These are phyloP conservation scores for Leptatherina wallacei DNA, from an alignment of 2,797 vertebrate species.

Conservation along the genomic window DNA sequence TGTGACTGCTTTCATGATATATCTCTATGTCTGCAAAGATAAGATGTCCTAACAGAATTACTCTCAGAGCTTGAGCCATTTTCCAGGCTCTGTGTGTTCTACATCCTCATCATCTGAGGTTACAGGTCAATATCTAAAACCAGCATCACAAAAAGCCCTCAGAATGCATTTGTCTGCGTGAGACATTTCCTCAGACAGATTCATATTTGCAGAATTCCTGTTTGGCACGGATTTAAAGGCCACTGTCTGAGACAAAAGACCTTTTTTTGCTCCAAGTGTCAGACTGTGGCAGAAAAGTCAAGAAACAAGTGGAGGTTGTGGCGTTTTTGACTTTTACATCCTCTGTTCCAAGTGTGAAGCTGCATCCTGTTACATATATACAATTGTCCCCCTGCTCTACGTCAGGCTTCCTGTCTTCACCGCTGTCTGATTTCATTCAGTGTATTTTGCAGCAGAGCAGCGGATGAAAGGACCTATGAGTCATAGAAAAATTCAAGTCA, in stretches of 20 bases:
- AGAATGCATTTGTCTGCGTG: conserved; percentile 6
- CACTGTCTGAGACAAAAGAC: conserved; percentile 30
- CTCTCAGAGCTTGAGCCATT: neutral
- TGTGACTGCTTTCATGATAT: neutral
- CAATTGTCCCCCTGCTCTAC: conserved; percentile 55
- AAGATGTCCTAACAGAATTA: neutral
- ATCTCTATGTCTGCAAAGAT: neutral
- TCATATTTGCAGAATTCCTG: conserved; percentile 2
- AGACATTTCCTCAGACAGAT: conserved; percentile 38
- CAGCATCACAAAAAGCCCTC: neutral
- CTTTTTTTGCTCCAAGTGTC: conserved; percentile 22
- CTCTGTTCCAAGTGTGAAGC: conserved; percentile 65
- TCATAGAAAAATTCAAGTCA: neutral
- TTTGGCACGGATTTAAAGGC: conserved; percentile 59
- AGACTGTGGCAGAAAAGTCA: conserved; percentile 31
- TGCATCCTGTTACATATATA: conserved; percentile 72
- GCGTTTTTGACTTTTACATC: conserved; percentile 66
- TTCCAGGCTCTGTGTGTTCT: neutral
- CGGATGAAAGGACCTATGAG: neutral
- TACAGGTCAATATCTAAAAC: neutral
- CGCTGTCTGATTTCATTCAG: conserved; percentile 5
- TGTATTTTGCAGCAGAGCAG: conserved; percentile 14
- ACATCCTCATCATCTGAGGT: neutral
- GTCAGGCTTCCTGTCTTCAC: conserved; percentile 57
- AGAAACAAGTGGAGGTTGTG: conserved; percentile 28